Conservation (phyloP, 1,140 invertebrate species). For the Drosophila repletoides region DNA sequence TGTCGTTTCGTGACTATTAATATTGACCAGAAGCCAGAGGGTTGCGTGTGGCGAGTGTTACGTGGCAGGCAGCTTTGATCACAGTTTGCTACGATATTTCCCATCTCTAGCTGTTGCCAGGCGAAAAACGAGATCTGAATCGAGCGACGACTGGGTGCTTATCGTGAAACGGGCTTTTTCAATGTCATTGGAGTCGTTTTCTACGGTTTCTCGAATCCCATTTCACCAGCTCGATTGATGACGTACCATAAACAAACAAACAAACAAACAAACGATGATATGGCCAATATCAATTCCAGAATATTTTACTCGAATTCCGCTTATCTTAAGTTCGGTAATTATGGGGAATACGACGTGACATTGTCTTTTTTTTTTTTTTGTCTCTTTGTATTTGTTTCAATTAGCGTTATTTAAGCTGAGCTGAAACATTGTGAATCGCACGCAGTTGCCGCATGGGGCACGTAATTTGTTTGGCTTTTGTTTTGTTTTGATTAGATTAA, state of each 20-base stretch:
- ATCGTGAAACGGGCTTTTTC: slow-evolving; percentile 52
- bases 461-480: slow-evolving; percentile 12
- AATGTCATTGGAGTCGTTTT: slow-evolving; percentile 75
- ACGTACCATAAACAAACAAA: slow-evolving; percentile 48
- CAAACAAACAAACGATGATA: no score
- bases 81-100: background rate
- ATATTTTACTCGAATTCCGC: background rate
- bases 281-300: background rate
- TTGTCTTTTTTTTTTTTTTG: background rate
- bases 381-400: background rate
- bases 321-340: background rate
- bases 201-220: slow-evolving; percentile 23
- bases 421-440: slow-evolving; percentile 1
- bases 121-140: slow-evolving; percentile 32
- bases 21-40: no score
- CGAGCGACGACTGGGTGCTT: no score
- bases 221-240: slow-evolving; percentile 59
- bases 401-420: slow-evolving; percentile 8
- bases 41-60: background rate
- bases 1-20: no score
- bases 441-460: slow-evolving; percentile 4
- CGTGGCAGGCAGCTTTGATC: no score
- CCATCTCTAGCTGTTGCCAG: slow-evolving; percentile 52
- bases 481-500: slow-evolving; percentile 30
- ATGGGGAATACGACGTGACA: background rate